Evolutionary conservation across 2,113 vertebrate species (phyloP), one percentile per base, ranked within the genome.

Genomic region (Cyphotilapia sp.): DNA sequence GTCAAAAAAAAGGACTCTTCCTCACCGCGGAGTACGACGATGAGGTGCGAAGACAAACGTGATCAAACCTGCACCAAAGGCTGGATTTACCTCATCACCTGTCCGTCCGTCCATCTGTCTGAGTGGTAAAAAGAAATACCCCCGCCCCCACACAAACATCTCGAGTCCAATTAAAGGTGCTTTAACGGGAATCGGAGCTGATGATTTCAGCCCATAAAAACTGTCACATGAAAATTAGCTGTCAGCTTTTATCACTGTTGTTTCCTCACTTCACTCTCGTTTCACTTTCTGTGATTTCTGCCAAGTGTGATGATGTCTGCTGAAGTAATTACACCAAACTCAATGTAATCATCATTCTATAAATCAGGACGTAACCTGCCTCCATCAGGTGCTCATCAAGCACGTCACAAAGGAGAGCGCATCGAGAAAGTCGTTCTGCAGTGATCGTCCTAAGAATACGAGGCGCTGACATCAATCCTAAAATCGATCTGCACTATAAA

Each of bases 181-280:
- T 88, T 90, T 90, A 90, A 91, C 83, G 49, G 83, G 89, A 92
- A 83, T 83, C 85, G 74, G 40, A 74, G 69, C 85, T 82, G 89
- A 89, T 87, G 80, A 85, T 90, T 89, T 88, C 82, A 91, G 85
- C 87, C 87, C 85, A 90, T 92, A 91, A 94, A 92, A 93, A 89
- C 88, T 92, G 91, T 94, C 92, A 91, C 90, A 51, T 85, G 87
- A 85, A 95, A 93, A 93, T 94, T 90, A 83, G 63, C 88, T 94
- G 94, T 93, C 95, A 91, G 85, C 85, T 91, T 85, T 90, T 91
- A 95, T 93, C 88, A 90, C 78, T 88, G 57, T 85, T 80, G 87
- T 89, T 94, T 91, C 86, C 83, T 83, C 88, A 84, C 82, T 84
- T 84, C 57, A 74, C 74, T 82, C 89, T 89, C 80, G 83, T 74